Conservation (phyloP, 2,113 vertebrate species). For the Helogale parvula region DNA sequence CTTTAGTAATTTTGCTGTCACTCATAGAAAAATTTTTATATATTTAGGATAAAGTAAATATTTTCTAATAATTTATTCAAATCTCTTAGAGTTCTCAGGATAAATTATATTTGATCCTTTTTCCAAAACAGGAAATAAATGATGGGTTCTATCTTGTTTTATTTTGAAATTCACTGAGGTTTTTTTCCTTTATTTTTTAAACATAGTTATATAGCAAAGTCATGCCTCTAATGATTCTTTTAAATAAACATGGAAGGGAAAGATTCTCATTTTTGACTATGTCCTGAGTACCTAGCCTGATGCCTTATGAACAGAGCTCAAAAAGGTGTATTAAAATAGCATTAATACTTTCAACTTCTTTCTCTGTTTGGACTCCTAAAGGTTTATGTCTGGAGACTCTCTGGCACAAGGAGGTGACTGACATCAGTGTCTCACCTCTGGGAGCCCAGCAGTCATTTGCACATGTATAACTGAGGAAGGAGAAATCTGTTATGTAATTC, state of each 20-base stretch:
- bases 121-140: neutral
- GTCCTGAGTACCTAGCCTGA: neutral
- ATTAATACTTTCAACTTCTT: neutral
- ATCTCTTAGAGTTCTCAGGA: neutral
- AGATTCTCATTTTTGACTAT: neutral
- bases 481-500: neutral
- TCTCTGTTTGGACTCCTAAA: rapidly evolving
- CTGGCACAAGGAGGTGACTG: neutral
- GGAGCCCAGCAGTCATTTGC: neutral
- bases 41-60: slow-evolving; percentile 5
- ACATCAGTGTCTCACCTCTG: neutral
- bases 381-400: neutral
- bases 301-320: neutral
- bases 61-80: neutral
- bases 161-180: neutral
- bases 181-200: neutral
- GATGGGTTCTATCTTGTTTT: neutral
- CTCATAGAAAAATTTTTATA: neutral
- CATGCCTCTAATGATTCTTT: neutral
- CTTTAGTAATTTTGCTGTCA: neutral
- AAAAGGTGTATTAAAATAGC: neutral
- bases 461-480: neutral
- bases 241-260: neutral
- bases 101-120: neutral
- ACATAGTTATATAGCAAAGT: neutral